Conservation (phyloP, 2,113 vertebrate genomes). For the Prionailurus bengalensis region DNA sequence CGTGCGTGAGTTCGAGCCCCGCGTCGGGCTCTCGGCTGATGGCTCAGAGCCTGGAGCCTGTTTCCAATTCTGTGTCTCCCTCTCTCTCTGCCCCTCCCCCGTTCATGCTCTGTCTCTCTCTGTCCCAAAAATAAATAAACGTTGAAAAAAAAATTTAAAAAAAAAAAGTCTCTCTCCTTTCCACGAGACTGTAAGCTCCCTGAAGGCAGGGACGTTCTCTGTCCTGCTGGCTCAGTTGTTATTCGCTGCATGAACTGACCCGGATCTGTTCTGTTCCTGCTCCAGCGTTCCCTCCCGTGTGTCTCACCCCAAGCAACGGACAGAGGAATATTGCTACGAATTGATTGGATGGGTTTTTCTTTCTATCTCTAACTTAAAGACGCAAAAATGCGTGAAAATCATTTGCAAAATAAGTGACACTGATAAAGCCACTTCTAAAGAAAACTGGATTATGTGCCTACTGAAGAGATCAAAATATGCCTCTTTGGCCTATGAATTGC, state of each 20-base stretch:
- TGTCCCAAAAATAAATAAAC: too few relatives aligned
- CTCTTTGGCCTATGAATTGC: background rate
- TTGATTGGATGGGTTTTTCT: background rate
- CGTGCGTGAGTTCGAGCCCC: too few relatives aligned
- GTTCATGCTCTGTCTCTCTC: too few relatives aligned
- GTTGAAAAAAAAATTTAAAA: too few relatives aligned
- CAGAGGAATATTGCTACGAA: background rate
- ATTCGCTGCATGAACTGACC: background rate
- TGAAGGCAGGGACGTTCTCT: background rate
- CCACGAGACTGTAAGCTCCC: background rate
- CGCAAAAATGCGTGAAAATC: conserved; percentile 15
- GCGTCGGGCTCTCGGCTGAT: too few relatives aligned
- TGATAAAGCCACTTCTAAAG: conserved; percentile 14
- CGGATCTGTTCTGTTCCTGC: background rate
- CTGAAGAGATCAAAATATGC: background rate
- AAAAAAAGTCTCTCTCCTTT: background rate
- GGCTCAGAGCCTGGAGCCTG: too few relatives aligned
- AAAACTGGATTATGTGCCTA: background rate
- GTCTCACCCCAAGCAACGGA: background rate
- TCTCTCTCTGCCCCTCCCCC: too few relatives aligned
- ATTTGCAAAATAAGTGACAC: background rate
- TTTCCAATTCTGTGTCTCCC: too few relatives aligned
- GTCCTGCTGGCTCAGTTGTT: background rate
- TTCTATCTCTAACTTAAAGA: conserved; percentile 42
- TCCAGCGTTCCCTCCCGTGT: background rate